Percentiles rank a stretch among this genome's conserved stretches.
These are phyloP conservation scores for Rhinoderma darwinii DNA, from an alignment of 2,113 vertebrate species.

Conservation along the genomic window DNA sequence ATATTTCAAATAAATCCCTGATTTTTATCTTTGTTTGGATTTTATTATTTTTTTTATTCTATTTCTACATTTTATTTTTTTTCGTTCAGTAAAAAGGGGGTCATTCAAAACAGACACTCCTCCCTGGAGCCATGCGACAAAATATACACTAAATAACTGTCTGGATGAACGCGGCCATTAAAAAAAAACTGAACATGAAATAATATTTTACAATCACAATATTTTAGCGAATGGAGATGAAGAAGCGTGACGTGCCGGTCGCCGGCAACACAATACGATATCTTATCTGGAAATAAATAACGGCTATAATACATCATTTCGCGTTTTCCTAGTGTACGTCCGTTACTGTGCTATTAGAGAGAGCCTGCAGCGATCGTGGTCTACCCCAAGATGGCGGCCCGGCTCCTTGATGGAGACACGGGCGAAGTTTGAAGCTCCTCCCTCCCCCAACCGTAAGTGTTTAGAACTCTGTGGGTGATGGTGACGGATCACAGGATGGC, in stretches of 20 bases:
- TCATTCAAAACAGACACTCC: background rate
- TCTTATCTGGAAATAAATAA: constrained; percentile 5
- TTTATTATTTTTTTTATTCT: background rate
- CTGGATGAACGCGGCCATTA: background rate
- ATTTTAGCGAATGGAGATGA: background rate
- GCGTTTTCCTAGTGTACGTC: background rate
- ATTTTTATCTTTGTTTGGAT: no score
- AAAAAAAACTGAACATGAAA: background rate
- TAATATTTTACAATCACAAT: constrained; percentile 2
- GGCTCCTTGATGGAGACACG: background rate
- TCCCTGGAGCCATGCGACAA: background rate
- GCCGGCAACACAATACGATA: background rate
- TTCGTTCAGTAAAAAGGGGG: constrained; percentile 14
- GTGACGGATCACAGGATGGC: constrained; percentile 36
- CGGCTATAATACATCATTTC: background rate
- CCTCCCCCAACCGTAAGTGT: constrained; percentile 15
- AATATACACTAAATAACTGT: background rate
- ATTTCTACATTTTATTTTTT: background rate
- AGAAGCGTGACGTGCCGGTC: background rate
- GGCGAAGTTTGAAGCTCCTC: background rate
- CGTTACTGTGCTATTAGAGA: constrained; percentile 35
- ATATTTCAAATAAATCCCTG: constrained; percentile 20
- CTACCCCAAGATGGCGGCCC: constrained; percentile 20
- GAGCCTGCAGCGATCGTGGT: background rate
- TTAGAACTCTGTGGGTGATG: constrained; percentile 48